phyloP scores from a whole-genome alignment of 2,888 invertebrate genomes.

The Empis livida region DNA sequence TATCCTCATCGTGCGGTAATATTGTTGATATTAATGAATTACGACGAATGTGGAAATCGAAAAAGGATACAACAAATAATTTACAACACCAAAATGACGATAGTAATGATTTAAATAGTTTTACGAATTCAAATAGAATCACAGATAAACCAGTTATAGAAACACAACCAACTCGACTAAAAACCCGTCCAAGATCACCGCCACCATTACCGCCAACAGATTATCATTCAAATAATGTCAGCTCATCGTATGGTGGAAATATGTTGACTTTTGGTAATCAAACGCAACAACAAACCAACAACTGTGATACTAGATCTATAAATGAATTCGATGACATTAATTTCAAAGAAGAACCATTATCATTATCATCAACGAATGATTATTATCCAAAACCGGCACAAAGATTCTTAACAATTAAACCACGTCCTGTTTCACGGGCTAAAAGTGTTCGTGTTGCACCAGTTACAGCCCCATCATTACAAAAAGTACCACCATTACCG shows the following conservation, averaged over 20 bases:
- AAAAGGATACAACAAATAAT: constrained; percentile 8
- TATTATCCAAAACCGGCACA: constrained; percentile 6
- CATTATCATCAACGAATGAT: constrained; percentile 1
- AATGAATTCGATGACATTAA: constrained; percentile 8
- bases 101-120: neutral
- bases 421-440: constrained; percentile 23
- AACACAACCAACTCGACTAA: constrained; percentile 1
- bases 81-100: neutral
- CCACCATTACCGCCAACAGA: neutral
- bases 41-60: constrained; percentile 16
- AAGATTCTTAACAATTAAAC: constrained; percentile 15
- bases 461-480: constrained; percentile 5
- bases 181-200: neutral
- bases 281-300: neutral
- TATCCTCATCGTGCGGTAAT: constrained; percentile 11
- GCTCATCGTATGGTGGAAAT: too few species aligned
- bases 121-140: neutral
- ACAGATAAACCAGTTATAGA: constrained; percentile 2
- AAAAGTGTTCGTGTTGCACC: constrained; percentile 20
- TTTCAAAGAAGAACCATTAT: constrained; percentile 1
- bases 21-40: constrained; percentile 21
- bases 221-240: neutral
- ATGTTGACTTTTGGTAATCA: neutral
- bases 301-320: constrained; percentile 22
- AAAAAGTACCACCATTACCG: constrained; percentile 11